A percentile compares a stretch with the other conserved stretches of the same genome.
Evolutionary conservation across 2,113 vertebrate species (phyloP).

Genomic region (Perca fluviatilis): DNA sequence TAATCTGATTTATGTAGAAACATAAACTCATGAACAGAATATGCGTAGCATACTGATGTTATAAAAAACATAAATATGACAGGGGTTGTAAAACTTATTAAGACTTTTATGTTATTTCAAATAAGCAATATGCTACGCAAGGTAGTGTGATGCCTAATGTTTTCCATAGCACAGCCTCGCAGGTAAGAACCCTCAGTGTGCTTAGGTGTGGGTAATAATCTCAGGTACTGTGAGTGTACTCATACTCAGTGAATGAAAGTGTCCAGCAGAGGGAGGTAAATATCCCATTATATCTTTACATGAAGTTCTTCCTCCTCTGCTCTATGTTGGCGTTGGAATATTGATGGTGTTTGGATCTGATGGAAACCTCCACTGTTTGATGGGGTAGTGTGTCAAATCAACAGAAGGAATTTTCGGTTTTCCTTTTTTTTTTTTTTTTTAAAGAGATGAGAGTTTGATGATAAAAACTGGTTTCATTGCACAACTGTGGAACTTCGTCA

Average conservation of each 20-base stretch:
- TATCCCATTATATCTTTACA: background rate
- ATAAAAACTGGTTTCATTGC: constrained; percentile 27
- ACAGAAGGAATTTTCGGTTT: background rate
- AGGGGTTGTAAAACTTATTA: background rate
- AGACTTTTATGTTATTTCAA: background rate
- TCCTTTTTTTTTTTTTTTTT: too few species aligned
- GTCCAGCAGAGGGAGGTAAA: constrained; percentile 31
- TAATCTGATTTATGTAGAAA: too few species aligned
- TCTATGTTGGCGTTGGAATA: background rate
- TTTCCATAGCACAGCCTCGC: background rate
- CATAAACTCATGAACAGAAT: too few species aligned
- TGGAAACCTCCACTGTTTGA: background rate
- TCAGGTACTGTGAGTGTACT: background rate
- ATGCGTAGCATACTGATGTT: background rate
- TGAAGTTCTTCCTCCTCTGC: background rate
- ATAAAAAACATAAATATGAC: background rate
- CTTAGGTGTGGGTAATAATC: background rate
- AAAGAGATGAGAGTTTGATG: background rate
- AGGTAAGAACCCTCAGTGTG: constrained; percentile 34
- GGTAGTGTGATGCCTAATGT: constrained; percentile 24
- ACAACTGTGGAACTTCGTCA: background rate
- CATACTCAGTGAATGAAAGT: background rate
- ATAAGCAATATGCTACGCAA: background rate
- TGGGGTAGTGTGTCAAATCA: background rate
- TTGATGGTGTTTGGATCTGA: background rate